Evolutionary conservation across 2,797 vertebrate species (phyloP).

Genomic region (Sebastes taczanowskii): DNA sequence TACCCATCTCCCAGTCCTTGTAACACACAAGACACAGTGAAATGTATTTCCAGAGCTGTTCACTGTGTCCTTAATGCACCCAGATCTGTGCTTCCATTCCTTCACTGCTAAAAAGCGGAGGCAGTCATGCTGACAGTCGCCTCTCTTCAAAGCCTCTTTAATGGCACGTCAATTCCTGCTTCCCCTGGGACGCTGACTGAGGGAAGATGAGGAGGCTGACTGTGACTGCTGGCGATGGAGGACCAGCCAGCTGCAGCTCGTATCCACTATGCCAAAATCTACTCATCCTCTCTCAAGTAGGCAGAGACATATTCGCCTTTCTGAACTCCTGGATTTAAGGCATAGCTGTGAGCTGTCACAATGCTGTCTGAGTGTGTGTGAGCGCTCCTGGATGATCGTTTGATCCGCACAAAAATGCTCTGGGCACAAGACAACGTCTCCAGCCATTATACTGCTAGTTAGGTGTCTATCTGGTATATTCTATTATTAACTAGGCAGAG

Average conservation of each 20-base stretch:
- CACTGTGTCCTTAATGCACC: slow-evolving; percentile 54
- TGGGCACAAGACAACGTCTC: slow-evolving; percentile 58
- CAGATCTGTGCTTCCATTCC: slow-evolving; percentile 55
- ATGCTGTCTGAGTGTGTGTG: slow-evolving; percentile 38
- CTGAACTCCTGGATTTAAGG: slow-evolving; percentile 58
- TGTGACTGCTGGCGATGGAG: slow-evolving; percentile 63
- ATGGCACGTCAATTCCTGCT: slow-evolving; percentile 66
- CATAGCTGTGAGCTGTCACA: slow-evolving; percentile 67
- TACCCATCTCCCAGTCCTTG: background rate
- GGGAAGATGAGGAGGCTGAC: slow-evolving; percentile 68
- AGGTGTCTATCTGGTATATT: slow-evolving; percentile 55
- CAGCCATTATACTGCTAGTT: slow-evolving; percentile 49
- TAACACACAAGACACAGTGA: slow-evolving; percentile 25
- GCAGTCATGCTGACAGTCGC: slow-evolving; percentile 71
- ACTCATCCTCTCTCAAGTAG: slow-evolving; percentile 54
- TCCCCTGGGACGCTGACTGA: slow-evolving; percentile 69
- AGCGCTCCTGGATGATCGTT: slow-evolving; percentile 47
- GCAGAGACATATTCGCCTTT: slow-evolving; percentile 60
- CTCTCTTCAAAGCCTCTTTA: slow-evolving; percentile 76
- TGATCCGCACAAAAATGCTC: slow-evolving; percentile 60
- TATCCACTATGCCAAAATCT: slow-evolving; percentile 45
- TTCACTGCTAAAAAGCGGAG: slow-evolving; percentile 52
- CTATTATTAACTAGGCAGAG: slow-evolving; percentile 65
- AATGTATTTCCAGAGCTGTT: slow-evolving; percentile 45
- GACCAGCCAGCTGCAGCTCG: slow-evolving; percentile 66